Evolutionary conservation across 2,113 vertebrate species (phyloP), one percentile per base, ranked within the genome.

Genomic region (Ia io): DNA sequence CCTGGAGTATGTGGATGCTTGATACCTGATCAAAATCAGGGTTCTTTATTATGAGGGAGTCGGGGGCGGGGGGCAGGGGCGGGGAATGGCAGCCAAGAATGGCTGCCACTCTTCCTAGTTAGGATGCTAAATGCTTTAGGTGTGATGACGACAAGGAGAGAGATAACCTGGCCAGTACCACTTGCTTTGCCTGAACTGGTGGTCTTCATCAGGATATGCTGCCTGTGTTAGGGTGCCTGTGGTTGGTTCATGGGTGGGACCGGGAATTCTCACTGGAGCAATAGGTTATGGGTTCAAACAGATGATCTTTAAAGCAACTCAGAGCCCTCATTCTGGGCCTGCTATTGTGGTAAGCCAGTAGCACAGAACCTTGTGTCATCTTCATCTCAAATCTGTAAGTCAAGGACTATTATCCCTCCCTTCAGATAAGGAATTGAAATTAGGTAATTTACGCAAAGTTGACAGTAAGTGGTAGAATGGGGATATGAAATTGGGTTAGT

Each of bases 401-500:
- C 35, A 87, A 84, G 32, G 53, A 47, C 63, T 76, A 23, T 63
- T 30, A 65, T 51, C 53, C 30, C 8, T 76, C 8, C 35, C 22
- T 87, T 90, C 40, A 84, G 53, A 79, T 69, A 74, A 88, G 59
- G 44, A 86, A 86, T 17, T 86, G 51, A 86, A 63, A 83, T 82
- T 23, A 56, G 23, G 5, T 32, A 61, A 40, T 16, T 91, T 84
- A 67, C 2, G 23, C 32, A 74, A 91, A 25, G 42, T 70, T 51
- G 80, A 73, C 4, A 5, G 32, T 73, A 73, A 61, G 35, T 35
- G 9, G 30, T 80, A 63, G 73, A 74, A 13, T 40, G 23, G 25
- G 23, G 35, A 63, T 84, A 63, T 80, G 86, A 84, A 88, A 91
- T 44, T 13, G 0, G 23, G 40, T 84, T 49, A 35, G 7, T 80